phyloP scores from a whole-genome alignment of 2,797 vertebrate species.

The Momotus momota region DNA sequence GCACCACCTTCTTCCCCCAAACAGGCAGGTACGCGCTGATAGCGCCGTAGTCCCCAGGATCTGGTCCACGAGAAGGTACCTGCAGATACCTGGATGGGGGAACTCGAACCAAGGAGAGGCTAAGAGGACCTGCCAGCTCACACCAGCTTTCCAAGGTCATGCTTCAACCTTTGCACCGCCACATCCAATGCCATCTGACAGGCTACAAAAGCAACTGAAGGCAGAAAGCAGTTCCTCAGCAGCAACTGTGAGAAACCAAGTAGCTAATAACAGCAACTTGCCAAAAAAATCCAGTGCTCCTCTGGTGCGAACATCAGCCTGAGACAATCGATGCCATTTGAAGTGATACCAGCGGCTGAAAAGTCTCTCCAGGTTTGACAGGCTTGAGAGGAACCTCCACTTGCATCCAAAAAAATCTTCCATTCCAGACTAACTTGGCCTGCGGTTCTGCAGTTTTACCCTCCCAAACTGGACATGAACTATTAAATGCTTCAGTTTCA shows the following conservation, averaged over 20 bases:
- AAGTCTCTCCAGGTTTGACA: neutral
- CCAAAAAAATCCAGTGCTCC: neutral
- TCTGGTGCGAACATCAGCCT: neutral
- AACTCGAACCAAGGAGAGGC: neutral
- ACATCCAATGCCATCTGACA: neutral
- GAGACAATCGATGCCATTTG: neutral
- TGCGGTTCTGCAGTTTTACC: conserved; percentile 13
- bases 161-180: neutral
- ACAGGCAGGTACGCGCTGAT: neutral
- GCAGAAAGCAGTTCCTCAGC: neutral
- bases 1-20: neutral
- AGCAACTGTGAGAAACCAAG: neutral
- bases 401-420: neutral
- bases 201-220: neutral
- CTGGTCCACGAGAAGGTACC: neutral
- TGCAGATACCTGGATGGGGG: neutral
- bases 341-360: neutral
- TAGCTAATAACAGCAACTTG: neutral
- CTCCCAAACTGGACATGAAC: neutral
- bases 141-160: neutral
- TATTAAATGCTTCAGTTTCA: conserved; percentile 15
- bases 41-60: neutral
- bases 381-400: neutral
- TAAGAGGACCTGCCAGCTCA: neutral
- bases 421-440: neutral